phyloP scores from a whole-genome alignment of 2,888 invertebrate genomes.

The Anarsia innoxiella region DNA sequence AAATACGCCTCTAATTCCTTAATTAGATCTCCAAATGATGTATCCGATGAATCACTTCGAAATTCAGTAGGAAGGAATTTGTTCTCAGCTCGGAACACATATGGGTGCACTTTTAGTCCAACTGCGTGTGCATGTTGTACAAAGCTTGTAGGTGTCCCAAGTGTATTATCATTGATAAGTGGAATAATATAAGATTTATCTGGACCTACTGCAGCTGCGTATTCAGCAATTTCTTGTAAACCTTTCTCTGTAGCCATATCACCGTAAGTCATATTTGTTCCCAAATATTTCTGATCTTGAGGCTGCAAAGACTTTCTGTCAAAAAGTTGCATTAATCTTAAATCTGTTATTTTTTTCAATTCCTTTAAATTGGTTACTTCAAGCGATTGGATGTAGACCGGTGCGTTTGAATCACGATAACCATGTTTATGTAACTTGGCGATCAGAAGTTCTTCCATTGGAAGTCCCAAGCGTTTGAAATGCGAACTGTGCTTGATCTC shows the following conservation, averaged over 20 bases:
- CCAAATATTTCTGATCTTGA: conserved; percentile 41
- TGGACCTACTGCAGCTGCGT: conserved; percentile 59
- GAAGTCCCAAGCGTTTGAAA: conserved; percentile 42
- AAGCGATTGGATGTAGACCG: conserved; percentile 62
- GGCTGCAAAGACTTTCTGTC: conserved; percentile 34
- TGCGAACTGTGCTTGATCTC: conserved; percentile 59
- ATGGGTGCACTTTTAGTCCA: conserved; percentile 61
- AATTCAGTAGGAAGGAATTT: conserved; percentile 49
- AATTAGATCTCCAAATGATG: conserved; percentile 42
- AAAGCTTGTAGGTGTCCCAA: conserved; percentile 45
- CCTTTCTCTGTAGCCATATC: conserved; percentile 59
- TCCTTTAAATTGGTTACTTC: conserved; percentile 59
- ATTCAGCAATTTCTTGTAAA: conserved; percentile 48
- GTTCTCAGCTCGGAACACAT: conserved; percentile 61
- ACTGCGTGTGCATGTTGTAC: conserved; percentile 51
- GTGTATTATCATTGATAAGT: conserved; percentile 35
- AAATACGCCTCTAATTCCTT: conserved; percentile 49
- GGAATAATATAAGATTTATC: conserved; percentile 59
- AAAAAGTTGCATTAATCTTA: conserved; percentile 51
- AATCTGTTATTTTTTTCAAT: conserved; percentile 45
- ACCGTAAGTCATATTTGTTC: conserved; percentile 46
- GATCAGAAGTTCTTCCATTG: conserved; percentile 50
- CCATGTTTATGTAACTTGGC: conserved; percentile 50
- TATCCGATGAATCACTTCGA: conserved; percentile 31
- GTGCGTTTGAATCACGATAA: conserved; percentile 40